phyloP scores from a whole-genome alignment of 2,888 invertebrate genomes.

The Antitype chi region DNA sequence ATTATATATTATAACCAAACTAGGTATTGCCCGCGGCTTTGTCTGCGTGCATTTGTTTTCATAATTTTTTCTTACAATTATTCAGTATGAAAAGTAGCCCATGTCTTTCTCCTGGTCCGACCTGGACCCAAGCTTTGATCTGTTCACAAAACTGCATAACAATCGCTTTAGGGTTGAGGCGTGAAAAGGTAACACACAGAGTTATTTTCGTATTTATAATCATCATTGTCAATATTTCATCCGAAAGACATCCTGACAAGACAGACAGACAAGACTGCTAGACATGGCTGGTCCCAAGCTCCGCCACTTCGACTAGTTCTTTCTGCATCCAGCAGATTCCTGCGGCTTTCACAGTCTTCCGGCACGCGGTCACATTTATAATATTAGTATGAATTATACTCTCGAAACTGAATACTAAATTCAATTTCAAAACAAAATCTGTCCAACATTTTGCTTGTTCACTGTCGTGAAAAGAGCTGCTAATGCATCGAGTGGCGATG shows the following conservation, averaged over 20 bases:
- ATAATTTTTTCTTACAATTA: accelerated
- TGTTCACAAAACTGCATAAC: background rate
- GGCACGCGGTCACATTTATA: background rate
- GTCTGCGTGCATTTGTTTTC: background rate
- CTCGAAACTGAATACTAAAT: background rate
- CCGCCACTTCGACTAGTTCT: no score
- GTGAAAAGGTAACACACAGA: background rate
- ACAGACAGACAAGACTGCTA: no score
- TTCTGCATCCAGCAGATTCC: no score
- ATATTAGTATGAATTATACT: background rate
- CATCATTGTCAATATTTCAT: no score
- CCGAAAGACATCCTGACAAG: no score
- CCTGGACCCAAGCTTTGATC: background rate
- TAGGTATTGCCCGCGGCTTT: background rate
- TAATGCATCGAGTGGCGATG: conserved; percentile 42
- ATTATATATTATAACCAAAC: background rate
- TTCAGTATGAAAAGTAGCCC: background rate
- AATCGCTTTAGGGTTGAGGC: background rate
- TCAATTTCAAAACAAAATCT: background rate
- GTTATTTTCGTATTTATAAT: no score
- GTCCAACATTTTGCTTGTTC: conserved; percentile 40
- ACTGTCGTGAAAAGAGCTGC: conserved; percentile 53
- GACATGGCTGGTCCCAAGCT: no score
- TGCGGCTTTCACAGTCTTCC: no score
- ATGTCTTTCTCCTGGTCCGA: background rate